Percentiles rank a stretch among this genome's conserved stretches.
These are phyloP conservation scores for Auanema freiburgensis DNA, from an alignment of 2,888 invertebrate genomes.

Conservation along the genomic window DNA sequence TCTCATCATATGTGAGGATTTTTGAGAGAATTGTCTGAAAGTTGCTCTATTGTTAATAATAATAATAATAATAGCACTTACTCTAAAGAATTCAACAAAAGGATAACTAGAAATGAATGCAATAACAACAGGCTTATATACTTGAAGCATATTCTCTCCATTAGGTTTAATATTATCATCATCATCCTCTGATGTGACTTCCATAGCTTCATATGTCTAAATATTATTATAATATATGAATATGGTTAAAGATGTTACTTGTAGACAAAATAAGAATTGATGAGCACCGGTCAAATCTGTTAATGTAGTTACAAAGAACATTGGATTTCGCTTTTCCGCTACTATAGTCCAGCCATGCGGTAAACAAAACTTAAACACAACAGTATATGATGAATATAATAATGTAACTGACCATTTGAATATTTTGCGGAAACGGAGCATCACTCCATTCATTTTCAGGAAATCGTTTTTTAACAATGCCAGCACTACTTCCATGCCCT, in stretches of 20 bases:
- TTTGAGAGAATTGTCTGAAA: neutral
- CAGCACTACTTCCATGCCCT: conserved; percentile 18
- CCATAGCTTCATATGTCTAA: neutral
- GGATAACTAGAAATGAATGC: conserved; percentile 17
- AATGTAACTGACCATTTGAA: conserved; percentile 10
- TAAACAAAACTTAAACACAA: conserved; percentile 20
- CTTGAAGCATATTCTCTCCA: neutral
- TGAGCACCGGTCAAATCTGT: conserved; percentile 22
- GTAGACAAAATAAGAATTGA: conserved; percentile 19
- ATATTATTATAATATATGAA: neutral
- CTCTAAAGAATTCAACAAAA: conserved; percentile 22
- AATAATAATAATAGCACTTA: conserved; percentile 5
- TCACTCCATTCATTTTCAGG: conserved; percentile 21
- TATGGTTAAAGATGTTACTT: conserved; percentile 6
- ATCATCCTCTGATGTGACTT: neutral
- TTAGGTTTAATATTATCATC: neutral
- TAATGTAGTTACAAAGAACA: conserved; percentile 18
- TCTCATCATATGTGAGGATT: neutral
- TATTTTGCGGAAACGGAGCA: conserved; percentile 17
- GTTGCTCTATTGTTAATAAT: too few species aligned
- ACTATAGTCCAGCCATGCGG: conserved; percentile 21
- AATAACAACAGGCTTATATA: conserved; percentile 18
- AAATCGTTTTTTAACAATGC: conserved; percentile 11
- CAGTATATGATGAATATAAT: neutral
- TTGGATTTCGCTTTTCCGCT: conserved; percentile 7